Percentiles rank a stretch among this genome's conserved stretches.
Conservation (phyloP, 30 jellyfish, hydroid and myxozoan species). For the Aurelia aurita region DNA sequence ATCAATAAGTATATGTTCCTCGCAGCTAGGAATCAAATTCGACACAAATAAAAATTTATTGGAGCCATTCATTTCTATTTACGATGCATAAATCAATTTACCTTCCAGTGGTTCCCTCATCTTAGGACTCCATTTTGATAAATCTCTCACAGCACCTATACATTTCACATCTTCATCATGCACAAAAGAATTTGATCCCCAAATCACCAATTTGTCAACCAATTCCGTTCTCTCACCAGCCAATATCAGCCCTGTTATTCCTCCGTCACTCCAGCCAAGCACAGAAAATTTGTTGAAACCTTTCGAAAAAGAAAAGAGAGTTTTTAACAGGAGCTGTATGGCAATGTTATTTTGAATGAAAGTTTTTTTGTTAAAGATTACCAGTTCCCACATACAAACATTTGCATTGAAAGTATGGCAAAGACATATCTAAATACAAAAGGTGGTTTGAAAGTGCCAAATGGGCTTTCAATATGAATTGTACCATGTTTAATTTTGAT, state of each 20-base stretch:
- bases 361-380: too few species aligned
- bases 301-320: not conserved
- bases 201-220: conserved; percentile 66
- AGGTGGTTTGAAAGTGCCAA: too few species aligned
- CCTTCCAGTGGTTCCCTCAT: conserved; percentile 90
- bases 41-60: too few species aligned
- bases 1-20: too few species aligned
- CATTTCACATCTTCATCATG: conserved; percentile 56
- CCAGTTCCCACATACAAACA: too few species aligned
- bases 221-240: conserved; percentile 69
- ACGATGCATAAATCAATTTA: not conserved
- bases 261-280: conserved; percentile 97
- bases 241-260: conserved; percentile 78
- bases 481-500: too few species aligned
- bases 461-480: too few species aligned
- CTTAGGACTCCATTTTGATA: conserved; percentile 81
- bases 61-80: too few species aligned
- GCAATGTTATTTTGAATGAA: not conserved
- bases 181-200: conserved; percentile 87
- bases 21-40: too few species aligned
- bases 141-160: conserved; percentile 56
- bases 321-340: not conserved
- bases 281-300: conserved; percentile 75
- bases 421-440: too few species aligned
- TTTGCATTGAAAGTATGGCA: too few species aligned